These are phyloP conservation scores for Peromyscus attwateri DNA, from an alignment of 2,797 vertebrate genomes.

Conservation along the genomic window DNA sequence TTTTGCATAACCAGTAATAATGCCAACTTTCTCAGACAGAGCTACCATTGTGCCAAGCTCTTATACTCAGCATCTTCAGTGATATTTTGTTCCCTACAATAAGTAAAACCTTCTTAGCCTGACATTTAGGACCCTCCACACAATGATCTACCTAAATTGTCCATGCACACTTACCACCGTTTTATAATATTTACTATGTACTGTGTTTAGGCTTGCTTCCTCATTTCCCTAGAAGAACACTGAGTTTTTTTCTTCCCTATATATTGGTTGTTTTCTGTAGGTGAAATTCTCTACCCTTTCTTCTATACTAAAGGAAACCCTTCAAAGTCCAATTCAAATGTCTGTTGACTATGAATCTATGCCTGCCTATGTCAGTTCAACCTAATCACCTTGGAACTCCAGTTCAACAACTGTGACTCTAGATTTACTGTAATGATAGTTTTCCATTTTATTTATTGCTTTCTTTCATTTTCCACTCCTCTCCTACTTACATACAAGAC, in stretches of 20 bases:
- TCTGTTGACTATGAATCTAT: neutral
- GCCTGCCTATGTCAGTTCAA: neutral
- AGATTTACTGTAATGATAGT: conserved; percentile 31
- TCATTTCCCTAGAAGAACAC: neutral
- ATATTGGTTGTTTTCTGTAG: neutral
- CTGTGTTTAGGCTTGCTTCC: neutral
- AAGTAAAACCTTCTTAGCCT: neutral
- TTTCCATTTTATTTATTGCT: conserved; percentile 47
- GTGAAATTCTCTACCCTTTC: neutral
- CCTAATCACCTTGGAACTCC: neutral
- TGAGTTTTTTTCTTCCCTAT: conserved; percentile 22
- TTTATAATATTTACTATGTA: neutral
- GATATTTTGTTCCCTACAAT: neutral
- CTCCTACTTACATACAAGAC: neutral
- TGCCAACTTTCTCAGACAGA: conserved; percentile 10
- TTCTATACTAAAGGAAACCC: neutral
- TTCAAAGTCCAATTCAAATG: neutral
- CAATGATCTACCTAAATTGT: neutral
- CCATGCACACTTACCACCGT: neutral
- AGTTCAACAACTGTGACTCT: neutral
- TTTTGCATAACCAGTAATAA: neutral
- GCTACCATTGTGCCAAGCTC: neutral
- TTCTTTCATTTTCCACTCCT: conserved; percentile 3
- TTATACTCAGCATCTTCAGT: conserved; percentile 27
- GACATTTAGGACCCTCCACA: neutral